Base-by-base conservation (phyloP, 2,113 vertebrate genomes). In the Bubo bubo region DNA sequence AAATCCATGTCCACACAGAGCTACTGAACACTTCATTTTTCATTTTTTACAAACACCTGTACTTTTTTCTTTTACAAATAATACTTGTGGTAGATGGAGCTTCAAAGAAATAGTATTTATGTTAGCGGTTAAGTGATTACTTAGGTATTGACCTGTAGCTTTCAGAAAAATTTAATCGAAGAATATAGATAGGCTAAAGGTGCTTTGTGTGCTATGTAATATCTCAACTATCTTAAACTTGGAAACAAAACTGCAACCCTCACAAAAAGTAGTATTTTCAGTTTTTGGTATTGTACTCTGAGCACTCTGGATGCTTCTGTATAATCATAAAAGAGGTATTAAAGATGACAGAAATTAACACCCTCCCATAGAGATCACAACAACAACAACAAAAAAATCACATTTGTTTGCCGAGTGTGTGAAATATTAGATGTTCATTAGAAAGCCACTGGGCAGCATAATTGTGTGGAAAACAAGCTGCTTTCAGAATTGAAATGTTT, bases 391-490 rank as follows among this genome's bases (percentile, higher is more conserved):
- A 43, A 43, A 43, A 7, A n/a, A 56, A 14, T 75, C 60, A 27
- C 21, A 24, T 88, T 43, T 68, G 32, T 94, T 87, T 96, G 52
- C 86, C 9, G 26, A 85, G 49, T 47, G 50, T 91, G 1, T 86
- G 66, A 82, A 89, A 80, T 93, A 76, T 87, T 91, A 94, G 58
- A 22, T 60, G 30, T 89, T 87, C 66, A 91, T 90, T 86, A 87
- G n/a, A 79, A 92, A 96, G 63, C 47, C 64, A 89, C 41, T 81
- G 73, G 87, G 64, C 50, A 96, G 89, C 62, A 63, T 93, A 93
- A 96, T 63, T 88, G 66, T 53, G 32, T 70, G 56, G 71, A 67
- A 90, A 95, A 90, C 14, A 58, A 50, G n/a, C 50, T 93, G 59
- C 52, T 90, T 79, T 89, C 60, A 64, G 45, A 92, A 49, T 20